Conservation (phyloP, 2,888 invertebrate species). For the Synergus japonicus region DNA sequence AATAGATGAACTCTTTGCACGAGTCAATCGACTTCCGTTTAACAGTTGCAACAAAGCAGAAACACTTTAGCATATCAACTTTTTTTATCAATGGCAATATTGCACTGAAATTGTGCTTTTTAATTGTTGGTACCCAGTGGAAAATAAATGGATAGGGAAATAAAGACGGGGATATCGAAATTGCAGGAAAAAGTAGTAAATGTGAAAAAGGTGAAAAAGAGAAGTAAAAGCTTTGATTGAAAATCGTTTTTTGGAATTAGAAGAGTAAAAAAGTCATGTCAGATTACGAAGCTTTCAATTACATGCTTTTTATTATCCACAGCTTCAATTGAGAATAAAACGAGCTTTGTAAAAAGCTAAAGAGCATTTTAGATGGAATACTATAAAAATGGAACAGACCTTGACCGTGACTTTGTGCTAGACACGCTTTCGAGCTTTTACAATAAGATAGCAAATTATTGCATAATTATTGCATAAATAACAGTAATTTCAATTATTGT, state of each 20-base stretch:
- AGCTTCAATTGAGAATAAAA: neutral
- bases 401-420: conserved; percentile 3
- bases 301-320: neutral
- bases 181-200: no score
- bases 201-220: no score
- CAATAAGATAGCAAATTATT: neutral
- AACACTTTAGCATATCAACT: neutral
- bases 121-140: neutral
- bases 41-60: neutral
- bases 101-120: neutral
- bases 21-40: neutral
- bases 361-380: neutral
- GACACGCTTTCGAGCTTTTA: neutral
- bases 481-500: neutral
- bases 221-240: no score
- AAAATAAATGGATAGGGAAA: no score
- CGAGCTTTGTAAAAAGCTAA: neutral
- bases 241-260: no score
- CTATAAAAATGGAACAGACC: neutral
- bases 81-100: neutral
- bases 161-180: no score
- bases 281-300: neutral
- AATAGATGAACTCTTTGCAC: neutral
- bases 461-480: no score
- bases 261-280: no score